Conservation (phyloP, 2,888 invertebrate species). For the Brenthis ino region DNA sequence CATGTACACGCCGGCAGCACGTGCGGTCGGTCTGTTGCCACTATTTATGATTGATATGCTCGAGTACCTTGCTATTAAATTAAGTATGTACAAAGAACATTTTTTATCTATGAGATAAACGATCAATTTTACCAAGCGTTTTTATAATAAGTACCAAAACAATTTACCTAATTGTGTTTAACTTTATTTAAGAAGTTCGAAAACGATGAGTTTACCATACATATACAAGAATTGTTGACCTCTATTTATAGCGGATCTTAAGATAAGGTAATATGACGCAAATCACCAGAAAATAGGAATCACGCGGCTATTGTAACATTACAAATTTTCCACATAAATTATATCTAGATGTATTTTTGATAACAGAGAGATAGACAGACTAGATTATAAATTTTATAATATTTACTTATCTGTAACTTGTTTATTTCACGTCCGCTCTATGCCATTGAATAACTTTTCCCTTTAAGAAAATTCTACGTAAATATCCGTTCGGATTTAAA, state of each 20-base stretch:
- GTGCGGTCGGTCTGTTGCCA: conserved; percentile 6
- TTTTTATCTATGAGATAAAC: conserved; percentile 6
- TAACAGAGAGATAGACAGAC: too few relatives aligned
- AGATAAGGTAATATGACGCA: conserved; percentile 21
- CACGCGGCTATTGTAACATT: conserved; percentile 4
- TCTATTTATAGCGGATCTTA: conserved; percentile 11
- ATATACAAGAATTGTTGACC: conserved; percentile 24
- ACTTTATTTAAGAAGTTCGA: too few relatives aligned
- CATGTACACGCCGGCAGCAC: conserved; percentile 18
- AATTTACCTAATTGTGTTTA: too few relatives aligned
- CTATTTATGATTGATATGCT: background rate
- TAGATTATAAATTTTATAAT: too few relatives aligned
- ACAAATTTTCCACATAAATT: too few relatives aligned
- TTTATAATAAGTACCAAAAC: too few relatives aligned
- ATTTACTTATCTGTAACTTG: too few relatives aligned
- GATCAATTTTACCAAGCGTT: background rate
- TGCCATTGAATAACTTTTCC: too few relatives aligned
- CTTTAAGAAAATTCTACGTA: too few relatives aligned
- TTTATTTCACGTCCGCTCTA: too few relatives aligned
- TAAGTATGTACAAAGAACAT: background rate
- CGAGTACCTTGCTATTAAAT: background rate
- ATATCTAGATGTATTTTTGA: too few relatives aligned
- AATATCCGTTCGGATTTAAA: too few relatives aligned
- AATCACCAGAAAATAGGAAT: conserved; percentile 3
- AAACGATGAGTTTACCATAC: background rate